These are phyloP conservation scores for Cynopterus sphinx DNA, from an alignment of 2,797 vertebrate genomes.

Conservation along the genomic window DNA sequence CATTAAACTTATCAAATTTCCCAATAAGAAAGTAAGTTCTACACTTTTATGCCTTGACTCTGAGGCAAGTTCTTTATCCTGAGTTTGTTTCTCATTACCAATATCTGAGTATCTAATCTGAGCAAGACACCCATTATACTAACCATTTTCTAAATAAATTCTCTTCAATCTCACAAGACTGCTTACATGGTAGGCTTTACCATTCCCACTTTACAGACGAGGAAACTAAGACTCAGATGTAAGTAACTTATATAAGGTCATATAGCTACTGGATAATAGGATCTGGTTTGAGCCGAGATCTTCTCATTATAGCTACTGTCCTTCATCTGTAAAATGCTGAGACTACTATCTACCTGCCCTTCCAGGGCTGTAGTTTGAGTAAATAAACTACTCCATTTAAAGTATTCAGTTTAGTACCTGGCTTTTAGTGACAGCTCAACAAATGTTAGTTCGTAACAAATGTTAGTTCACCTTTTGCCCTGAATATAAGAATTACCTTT, in stretches of 20 bases:
- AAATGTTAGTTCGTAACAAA: background rate
- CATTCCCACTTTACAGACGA: background rate
- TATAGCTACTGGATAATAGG: background rate
- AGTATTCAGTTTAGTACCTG: background rate
- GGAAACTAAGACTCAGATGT: background rate
- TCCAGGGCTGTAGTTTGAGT: background rate
- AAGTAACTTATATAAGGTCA: background rate
- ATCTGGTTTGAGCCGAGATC: background rate
- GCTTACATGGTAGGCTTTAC: background rate
- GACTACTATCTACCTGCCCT: background rate
- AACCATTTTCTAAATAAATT: background rate
- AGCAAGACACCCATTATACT: background rate
- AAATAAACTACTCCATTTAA: background rate
- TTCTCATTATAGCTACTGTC: background rate
- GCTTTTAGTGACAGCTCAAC: background rate
- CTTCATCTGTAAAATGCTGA: background rate
- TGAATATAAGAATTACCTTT: background rate
- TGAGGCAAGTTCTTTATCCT: background rate
- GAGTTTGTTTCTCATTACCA: background rate
- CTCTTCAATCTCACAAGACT: background rate
- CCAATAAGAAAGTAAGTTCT: background rate
- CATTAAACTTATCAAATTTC: background rate
- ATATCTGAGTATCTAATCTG: background rate
- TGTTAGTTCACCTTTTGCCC: background rate
- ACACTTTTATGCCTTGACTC: background rate